These are phyloP conservation scores for Chionoecetes opilio DNA, from an alignment of 1,140 invertebrate species.

Conservation along the genomic window DNA sequence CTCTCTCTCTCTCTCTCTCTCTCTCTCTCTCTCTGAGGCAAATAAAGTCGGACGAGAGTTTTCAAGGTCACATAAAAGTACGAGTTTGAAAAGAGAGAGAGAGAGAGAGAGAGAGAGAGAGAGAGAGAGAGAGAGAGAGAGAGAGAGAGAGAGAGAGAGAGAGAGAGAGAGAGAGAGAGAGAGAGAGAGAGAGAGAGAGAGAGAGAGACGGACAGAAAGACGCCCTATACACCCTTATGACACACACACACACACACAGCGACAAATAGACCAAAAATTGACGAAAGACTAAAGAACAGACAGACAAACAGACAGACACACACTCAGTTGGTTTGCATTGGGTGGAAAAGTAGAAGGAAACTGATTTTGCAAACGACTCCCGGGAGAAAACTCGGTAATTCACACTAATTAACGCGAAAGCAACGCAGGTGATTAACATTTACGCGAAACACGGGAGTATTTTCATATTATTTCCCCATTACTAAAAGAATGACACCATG, in stretches of 20 bases:
- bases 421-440: slow-evolving; percentile 28
- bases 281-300: not conserved
- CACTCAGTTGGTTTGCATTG: not conserved
- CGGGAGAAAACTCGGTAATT: not conserved
- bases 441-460: not conserved
- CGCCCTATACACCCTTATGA: not conserved
- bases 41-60: not conserved
- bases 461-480: not conserved
- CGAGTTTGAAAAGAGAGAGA: not conserved
- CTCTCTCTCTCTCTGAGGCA: not conserved
- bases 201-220: not conserved
- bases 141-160: slow-evolving; percentile 32
- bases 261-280: not conserved
- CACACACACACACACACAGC: not conserved
- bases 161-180: slow-evolving; percentile 7
- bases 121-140: not conserved
- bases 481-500: not conserved
- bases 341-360: not conserved
- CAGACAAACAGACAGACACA: not conserved
- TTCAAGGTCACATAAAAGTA: not conserved
- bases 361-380: slow-evolving; percentile 6
- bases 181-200: slow-evolving; percentile 47
- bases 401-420: slow-evolving; percentile 7
- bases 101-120: slow-evolving; percentile 46
- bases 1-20: slow-evolving; percentile 10